Base-by-base conservation (phyloP, 1,140 invertebrate species). In the Pogonomyrmex californicus region DNA sequence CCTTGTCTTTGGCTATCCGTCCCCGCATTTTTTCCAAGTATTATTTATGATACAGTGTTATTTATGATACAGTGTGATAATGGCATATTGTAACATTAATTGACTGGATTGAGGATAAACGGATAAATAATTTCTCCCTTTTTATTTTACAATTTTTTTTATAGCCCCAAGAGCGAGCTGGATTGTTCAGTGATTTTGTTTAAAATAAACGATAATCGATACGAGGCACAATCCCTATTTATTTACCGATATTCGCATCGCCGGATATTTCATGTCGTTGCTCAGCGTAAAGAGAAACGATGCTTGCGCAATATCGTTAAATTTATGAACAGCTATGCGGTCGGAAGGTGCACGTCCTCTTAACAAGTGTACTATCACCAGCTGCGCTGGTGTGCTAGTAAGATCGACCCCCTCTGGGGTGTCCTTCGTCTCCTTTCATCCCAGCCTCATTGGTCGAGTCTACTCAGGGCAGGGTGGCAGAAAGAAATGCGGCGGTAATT, bases 381-480 rank as follows among this genome's bases (percentile, higher is more conserved):
- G 47, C 47, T 63, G 51, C 38, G 41, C 12, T 49, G 33, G 10
- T 76, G 51, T 71, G 75, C 33, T 51, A 30, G 14, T 12, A 47
- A 86, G 63, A 73, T 58, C 70, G 38, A 78, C 47, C 12, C 23
- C 17, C 63, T 86, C 58, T n/a, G 5, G 71, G 65, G 65, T 38
- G 49, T 86, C 41, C 5, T 70, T 85, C 73, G 66, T 73, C 73
- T 70, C 66, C 62, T 76, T 87, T 87, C 85, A 68, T 87, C 60
- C 81, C 23, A 58, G 14, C 36, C 63, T 90, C 17, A 81, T 79
- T 85, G 82, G 54, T 76, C 66, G 36, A 68, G 86, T 77, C 60
- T 44, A 54, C 33, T 17, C 36, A n/a, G n/a, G n/a, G 56, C 23
- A 23, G 33, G 66, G 49, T 44, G 73, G 3, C 38, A 41, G 60